Evolutionary conservation across 2,113 vertebrate genomes (phyloP).

Genomic region (Cyanoliseus patagonus): DNA sequence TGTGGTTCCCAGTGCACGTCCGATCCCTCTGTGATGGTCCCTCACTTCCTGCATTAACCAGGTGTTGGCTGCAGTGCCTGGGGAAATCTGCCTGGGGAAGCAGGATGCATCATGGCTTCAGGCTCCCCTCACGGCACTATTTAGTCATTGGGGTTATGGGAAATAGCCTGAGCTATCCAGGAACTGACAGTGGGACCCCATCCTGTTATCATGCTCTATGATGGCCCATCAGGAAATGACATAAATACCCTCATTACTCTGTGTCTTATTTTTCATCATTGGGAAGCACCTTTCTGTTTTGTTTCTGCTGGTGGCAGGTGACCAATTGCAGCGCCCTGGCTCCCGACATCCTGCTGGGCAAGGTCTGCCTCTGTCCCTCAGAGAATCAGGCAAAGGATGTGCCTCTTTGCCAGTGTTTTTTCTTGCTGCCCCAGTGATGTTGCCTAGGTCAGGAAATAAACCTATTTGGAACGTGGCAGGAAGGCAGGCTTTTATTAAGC

Average conservation of each 20-base stretch:
- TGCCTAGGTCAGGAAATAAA: conserved; percentile 46
- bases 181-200: conserved; percentile 68
- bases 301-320: conserved; percentile 12
- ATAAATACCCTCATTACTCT: conserved; percentile 9
- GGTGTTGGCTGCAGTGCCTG: conserved; percentile 17
- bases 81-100: conserved; percentile 41
- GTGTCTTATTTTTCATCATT: conserved; percentile 51
- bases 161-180: conserved; percentile 60
- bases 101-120: conserved; percentile 47
- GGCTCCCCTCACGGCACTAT: neutral
- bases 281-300: conserved; percentile 53
- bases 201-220: conserved; percentile 71
- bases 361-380: conserved; percentile 4
- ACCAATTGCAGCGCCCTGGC: neutral
- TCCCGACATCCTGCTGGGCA: conserved; percentile 59
- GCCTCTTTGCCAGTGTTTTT: conserved; percentile 24
- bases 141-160: conserved; percentile 63
- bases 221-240: conserved; percentile 69
- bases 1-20: neutral
- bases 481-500: conserved; percentile 6
- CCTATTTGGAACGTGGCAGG: conserved; percentile 68
- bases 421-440: conserved; percentile 43
- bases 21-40: neutral
- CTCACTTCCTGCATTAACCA: conserved; percentile 53
- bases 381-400: conserved; percentile 48